Evolutionary conservation across 2,797 vertebrate species (phyloP), one percentile per base, ranked within the genome.

Genomic region (Lepus oiostolus): DNA sequence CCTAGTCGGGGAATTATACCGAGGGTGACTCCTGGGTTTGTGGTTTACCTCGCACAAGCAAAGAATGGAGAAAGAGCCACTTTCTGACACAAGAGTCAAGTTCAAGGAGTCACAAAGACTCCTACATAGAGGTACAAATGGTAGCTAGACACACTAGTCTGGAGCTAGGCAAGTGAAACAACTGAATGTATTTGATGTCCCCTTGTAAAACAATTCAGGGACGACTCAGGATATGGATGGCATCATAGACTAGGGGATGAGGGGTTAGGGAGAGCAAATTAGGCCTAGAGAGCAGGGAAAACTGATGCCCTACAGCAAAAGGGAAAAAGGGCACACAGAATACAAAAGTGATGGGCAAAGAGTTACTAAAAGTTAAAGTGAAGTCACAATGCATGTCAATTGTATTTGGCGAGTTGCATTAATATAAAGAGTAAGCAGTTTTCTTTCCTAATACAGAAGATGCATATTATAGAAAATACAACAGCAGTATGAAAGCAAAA

Each of bases 91-190:
- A 47, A 26, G 81, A 50, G 62, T 19, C 8, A 5, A 84, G 19
- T n/a, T 19, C 62, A 8, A 87, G 5, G 6, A 5, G 2, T n/a
- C n/a, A 30, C n/a, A 85, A 11, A 42, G 50, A 76, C 11, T 42
- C 38, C 63, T 35, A 9, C 4, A 7, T 54, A 35, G 82, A 79
- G 21, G 14, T 19, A 0, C 54, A 68, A 47, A 22, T 62, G 24
- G 17, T 63, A 54, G 85, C 68, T 70, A 21, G 12, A 87, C 7
- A 13, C 54, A 58, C 0, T 17, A n/a, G 1, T 70, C 65, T 79
- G 10, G 12, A 28, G 42, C 12, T 35, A 75, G 92, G 42, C 62
- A 75, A 88, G 65, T 93, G 58, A 35, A 24, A 91, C 86, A 91
- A 21, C 9, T 76, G 3, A 71, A 62, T 68, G 14, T 35, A 72